A percentile compares a stretch with the other conserved stretches of the same genome.
Conservation (phyloP, 2,888 invertebrate genomes). For the Hylaea fasciaria region DNA sequence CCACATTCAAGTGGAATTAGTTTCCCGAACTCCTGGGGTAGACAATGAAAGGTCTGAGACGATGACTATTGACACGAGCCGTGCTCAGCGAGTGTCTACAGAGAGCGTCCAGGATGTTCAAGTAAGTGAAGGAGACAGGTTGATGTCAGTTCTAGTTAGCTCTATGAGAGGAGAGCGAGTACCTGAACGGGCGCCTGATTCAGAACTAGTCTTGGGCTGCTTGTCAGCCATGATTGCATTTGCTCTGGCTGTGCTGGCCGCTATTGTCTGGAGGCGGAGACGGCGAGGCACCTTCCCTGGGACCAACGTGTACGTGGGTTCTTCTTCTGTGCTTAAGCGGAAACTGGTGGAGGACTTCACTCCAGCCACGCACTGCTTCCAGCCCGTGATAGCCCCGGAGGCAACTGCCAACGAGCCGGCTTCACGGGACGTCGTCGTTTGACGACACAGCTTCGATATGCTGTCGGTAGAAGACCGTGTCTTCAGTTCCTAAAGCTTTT, state of each 20-base stretch:
- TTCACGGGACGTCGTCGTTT: slow-evolving; percentile 86
- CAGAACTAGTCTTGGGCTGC: slow-evolving; percentile 85
- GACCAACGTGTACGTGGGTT: slow-evolving; percentile 86
- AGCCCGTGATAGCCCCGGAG: slow-evolving; percentile 85
- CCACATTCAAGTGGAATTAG: slow-evolving; percentile 90
- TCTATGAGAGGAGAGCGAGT: slow-evolving; percentile 86
- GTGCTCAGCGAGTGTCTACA: slow-evolving; percentile 87
- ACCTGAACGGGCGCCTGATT: slow-evolving; percentile 79
- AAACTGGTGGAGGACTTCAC: slow-evolving; percentile 86
- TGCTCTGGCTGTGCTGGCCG: slow-evolving; percentile 79
- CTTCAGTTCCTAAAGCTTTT: slow-evolving; percentile 82
- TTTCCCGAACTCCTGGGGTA: slow-evolving; percentile 85
- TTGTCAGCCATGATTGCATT: slow-evolving; percentile 84
- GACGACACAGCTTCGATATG: slow-evolving; percentile 87
- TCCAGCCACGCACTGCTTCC: slow-evolving; percentile 82
- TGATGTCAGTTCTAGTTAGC: slow-evolving; percentile 86
- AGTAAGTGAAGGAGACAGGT: slow-evolving; percentile 84
- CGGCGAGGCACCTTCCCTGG: slow-evolving; percentile 83
- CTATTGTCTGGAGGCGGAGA: slow-evolving; percentile 84
- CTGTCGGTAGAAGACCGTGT: slow-evolving; percentile 83
- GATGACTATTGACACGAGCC: slow-evolving; percentile 87
- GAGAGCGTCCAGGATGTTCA: slow-evolving; percentile 87
- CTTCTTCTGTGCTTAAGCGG: slow-evolving; percentile 85
- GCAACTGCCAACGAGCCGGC: slow-evolving; percentile 72
- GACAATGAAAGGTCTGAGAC: slow-evolving; percentile 87